Evolutionary conservation across 2,113 vertebrate species (phyloP).

Genomic region (Nycticebus coucang): DNA sequence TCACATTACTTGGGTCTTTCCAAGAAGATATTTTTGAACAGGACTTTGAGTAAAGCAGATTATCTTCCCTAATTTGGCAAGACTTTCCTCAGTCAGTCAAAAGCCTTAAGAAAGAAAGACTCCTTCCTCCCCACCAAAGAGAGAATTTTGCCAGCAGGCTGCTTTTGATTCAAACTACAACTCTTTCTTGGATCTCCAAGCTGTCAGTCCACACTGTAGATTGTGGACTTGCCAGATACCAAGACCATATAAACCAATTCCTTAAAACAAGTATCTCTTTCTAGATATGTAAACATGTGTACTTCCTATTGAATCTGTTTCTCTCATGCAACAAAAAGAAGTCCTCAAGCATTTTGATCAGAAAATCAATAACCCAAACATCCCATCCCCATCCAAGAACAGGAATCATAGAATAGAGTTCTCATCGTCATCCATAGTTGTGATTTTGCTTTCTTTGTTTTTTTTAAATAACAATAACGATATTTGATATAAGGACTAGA

Average conservation of each 20-base stretch:
- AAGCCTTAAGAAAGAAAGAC: neutral
- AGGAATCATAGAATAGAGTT: neutral
- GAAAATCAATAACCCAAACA: neutral
- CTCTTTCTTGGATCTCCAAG: neutral
- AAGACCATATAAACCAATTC: neutral
- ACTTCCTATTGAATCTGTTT: neutral
- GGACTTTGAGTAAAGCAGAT: neutral
- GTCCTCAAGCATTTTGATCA: neutral
- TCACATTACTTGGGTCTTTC: neutral
- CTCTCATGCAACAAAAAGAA: neutral
- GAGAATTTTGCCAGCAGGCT: neutral
- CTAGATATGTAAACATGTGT: neutral
- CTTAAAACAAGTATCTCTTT: neutral
- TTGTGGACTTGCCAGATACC: neutral
- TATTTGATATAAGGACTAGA: too few species aligned
- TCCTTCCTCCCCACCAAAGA: neutral
- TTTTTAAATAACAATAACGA: too few species aligned
- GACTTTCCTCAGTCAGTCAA: neutral
- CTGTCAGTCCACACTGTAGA: neutral
- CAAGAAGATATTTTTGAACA: neutral
- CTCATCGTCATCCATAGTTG: neutral
- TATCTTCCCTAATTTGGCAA: neutral
- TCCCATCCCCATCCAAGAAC: neutral
- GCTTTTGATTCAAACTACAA: neutral
- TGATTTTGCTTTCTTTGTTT: neutral